Base-by-base conservation (phyloP, 2,113 vertebrate species). In the Cynoglossus semilaevis region DNA sequence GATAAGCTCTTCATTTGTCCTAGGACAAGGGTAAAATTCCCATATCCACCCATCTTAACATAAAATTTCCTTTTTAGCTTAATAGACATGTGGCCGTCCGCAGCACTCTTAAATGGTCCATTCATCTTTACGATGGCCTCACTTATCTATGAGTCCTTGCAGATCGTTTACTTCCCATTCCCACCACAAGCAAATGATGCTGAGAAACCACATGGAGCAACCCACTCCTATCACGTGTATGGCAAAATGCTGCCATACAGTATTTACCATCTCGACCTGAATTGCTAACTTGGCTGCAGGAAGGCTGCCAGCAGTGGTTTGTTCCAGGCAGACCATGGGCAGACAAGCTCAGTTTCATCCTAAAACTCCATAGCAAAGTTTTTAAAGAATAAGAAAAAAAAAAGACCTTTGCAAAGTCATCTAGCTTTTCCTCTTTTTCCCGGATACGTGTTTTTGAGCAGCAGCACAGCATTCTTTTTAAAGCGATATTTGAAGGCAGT, bases 81-180 rank as follows among this genome's bases (percentile, higher is more conserved):
- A 69, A 75, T 64, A 49, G 70, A 79, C 71, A 63, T 82, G 78
- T 48, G 79, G 76, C 37, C 17, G 29, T 81, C 79, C 59, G 13
- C 73, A 62, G 45, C 55, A 55, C 63, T 65, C 77, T 81, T 81
- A 79, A 78, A 77, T 63, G 74, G 38, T 71, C 70, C 71, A 82
- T 87, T 88, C 68, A 82, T 90, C 83, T 85, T 83, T 58, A 81
- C 51, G 68, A 84, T 81, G 61, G 72, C 73, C 76, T 79, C 85
- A 79, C 83, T 85, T 87, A 87, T 88, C 84, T 87, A 74, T 41
- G 66, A 70, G 67, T 72, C 76, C 73, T 55, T 61, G 72, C 81
- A 80, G 74, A 79, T 79, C 82, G 58, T 16, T 71, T 66, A 74
- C 75, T 87, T 86, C 81, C 83, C 71, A 78, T 77, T 79, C 38